These are phyloP conservation scores for Armadillidium nasatum DNA, from an alignment of 1,140 invertebrate genomes.

Conservation along the genomic window DNA sequence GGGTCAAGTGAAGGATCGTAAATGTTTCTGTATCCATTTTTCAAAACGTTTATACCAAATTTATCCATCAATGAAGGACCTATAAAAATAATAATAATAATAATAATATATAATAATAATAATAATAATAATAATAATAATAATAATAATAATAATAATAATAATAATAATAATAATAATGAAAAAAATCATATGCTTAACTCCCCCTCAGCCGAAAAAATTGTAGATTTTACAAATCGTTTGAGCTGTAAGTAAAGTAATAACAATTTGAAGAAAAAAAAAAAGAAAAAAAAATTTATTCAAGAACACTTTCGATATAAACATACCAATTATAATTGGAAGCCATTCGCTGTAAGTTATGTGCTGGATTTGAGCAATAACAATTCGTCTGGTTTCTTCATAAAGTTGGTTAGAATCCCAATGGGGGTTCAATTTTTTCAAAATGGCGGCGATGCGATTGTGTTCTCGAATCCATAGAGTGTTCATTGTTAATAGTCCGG, in stretches of 20 bases:
- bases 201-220: too few relatives aligned
- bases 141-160: too few relatives aligned
- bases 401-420: constrained; percentile 57
- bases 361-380: constrained; percentile 24
- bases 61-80: constrained; percentile 46
- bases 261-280: too few relatives aligned
- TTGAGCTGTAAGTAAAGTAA: too few relatives aligned
- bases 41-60: constrained; percentile 45
- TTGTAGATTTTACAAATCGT: too few relatives aligned
- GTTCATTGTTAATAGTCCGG: constrained; percentile 56
- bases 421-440: constrained; percentile 72
- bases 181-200: too few relatives aligned
- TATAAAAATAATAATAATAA: constrained; percentile 16
- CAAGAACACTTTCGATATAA: too few relatives aligned
- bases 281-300: too few relatives aligned
- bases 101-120: too few relatives aligned
- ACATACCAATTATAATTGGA: background rate
- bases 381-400: constrained; percentile 18
- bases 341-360: constrained; percentile 22
- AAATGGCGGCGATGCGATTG: constrained; percentile 74
- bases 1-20: constrained; percentile 52
- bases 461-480: constrained; percentile 60
- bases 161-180: too few relatives aligned
- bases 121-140: too few relatives aligned
- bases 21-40: constrained; percentile 47